phyloP scores from a whole-genome alignment of 2,888 invertebrate species.

The Drosophila algonquin region DNA sequence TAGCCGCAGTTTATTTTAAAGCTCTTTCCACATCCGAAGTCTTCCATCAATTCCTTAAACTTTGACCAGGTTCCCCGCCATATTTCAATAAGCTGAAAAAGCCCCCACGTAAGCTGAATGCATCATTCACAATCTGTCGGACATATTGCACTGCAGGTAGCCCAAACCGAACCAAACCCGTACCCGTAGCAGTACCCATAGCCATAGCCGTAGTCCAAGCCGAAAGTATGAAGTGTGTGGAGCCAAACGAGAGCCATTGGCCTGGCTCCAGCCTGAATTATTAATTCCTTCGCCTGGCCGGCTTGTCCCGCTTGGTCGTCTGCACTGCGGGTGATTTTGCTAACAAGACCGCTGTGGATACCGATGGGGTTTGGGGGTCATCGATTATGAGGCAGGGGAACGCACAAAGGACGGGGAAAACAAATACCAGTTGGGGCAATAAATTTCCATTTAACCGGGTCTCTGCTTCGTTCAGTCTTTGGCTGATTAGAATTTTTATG shows the following conservation, averaged over 20 bases:
- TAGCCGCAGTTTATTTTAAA: conserved; percentile 23
- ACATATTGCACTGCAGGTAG: conserved; percentile 70
- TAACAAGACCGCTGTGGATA: conserved; percentile 57
- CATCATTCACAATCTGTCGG: conserved; percentile 69
- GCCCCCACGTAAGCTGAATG: conserved; percentile 55
- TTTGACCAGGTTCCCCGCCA: conserved; percentile 52
- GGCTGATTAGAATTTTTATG: conserved; percentile 39
- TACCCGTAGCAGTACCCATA: too few species aligned
- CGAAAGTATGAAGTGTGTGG: conserved; percentile 8
- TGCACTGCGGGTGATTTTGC: conserved; percentile 75
- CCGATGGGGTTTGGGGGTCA: conserved; percentile 46
- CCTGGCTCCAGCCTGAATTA: conserved; percentile 55
- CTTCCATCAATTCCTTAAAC: conserved; percentile 50
- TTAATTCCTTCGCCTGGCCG: conserved; percentile 46
- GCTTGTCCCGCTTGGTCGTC: conserved; percentile 31
- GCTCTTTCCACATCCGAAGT: conserved; percentile 8
- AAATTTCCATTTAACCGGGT: conserved; percentile 57
- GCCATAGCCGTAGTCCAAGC: background rate
- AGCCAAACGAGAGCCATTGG: conserved; percentile 27
- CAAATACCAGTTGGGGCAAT: conserved; percentile 55
- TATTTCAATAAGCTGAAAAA: conserved; percentile 59
- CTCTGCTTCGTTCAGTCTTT: conserved; percentile 12
- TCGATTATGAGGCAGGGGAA: conserved; percentile 12
- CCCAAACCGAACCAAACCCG: conserved; percentile 2
- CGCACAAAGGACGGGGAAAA: conserved; percentile 34